Percentiles rank a stretch among this genome's conserved stretches.
Evolutionary conservation across 2,888 invertebrate species (phyloP).

Genomic region (Heliconius sara): DNA sequence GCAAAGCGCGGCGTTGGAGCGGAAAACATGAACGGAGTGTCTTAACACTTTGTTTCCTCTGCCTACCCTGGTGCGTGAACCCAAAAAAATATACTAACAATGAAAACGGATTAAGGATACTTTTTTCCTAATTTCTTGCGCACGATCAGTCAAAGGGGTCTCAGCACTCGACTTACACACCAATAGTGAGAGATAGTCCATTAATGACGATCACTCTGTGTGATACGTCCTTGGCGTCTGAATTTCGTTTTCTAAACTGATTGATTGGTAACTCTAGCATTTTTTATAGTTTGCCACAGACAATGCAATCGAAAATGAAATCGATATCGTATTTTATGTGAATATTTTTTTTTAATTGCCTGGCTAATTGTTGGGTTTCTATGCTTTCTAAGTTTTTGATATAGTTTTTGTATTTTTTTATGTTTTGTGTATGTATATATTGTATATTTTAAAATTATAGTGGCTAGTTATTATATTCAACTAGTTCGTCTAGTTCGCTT

Average conservation of each 20-base stretch:
- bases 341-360: not conserved
- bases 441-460: not conserved
- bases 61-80: too few species aligned
- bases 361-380: constrained; percentile 2
- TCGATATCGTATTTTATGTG: constrained; percentile 10
- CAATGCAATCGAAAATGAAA: constrained; percentile 32
- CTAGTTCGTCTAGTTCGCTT: not conserved
- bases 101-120: constrained; percentile 64
- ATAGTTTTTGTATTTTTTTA: not conserved
- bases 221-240: constrained; percentile 35
- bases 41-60: too few species aligned
- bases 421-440: not conserved
- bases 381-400: not conserved
- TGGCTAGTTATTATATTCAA: not conserved
- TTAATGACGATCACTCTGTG: constrained; percentile 25
- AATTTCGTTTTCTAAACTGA: constrained; percentile 28
- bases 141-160: constrained; percentile 59
- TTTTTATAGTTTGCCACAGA: constrained; percentile 28
- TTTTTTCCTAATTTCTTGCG: constrained; percentile 55
- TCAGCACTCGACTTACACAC: constrained; percentile 31
- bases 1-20: too few species aligned
- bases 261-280: constrained; percentile 22
- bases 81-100: constrained; percentile 20
- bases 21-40: too few species aligned
- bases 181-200: constrained; percentile 17